A percentile compares a stretch with the other conserved stretches of the same genome.
phyloP scores from a whole-genome alignment of 2,888 invertebrate genomes.

The Prenolepis imparis region DNA sequence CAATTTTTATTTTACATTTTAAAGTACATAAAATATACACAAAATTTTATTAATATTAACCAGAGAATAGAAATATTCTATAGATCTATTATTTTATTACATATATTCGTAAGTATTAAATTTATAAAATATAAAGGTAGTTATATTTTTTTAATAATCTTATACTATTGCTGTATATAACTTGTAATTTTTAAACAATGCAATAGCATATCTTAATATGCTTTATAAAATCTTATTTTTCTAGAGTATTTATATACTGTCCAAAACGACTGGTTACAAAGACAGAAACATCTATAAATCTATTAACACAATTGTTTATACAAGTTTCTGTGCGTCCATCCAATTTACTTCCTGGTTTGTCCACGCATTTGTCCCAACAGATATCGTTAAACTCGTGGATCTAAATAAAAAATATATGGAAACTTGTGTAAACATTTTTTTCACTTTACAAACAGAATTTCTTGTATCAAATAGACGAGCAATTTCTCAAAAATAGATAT shows the following conservation, averaged over 20 bases:
- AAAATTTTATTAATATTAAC: too few species aligned
- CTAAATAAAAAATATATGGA: constrained; percentile 87
- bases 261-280: constrained; percentile 96
- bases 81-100: neutral
- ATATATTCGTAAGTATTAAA: constrained; percentile 6
- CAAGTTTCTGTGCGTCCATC: constrained; percentile 96
- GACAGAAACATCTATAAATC: constrained; percentile 97
- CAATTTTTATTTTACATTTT: neutral
- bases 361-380: constrained; percentile 98
- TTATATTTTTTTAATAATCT: constrained; percentile 11
- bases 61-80: neutral
- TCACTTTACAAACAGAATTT: neutral
- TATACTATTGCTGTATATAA: neutral
- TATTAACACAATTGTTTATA: constrained; percentile 96
- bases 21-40: neutral
- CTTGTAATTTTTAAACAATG: constrained; percentile 5
- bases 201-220: neutral
- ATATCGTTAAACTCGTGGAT: constrained; percentile 97
- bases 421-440: neutral
- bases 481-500: constrained; percentile 19
- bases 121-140: neutral
- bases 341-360: constrained; percentile 95
- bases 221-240: constrained; percentile 34
- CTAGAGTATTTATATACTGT: constrained; percentile 92
- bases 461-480: neutral